phyloP scores from a whole-genome alignment of 2,113 vertebrate species.

The Alligator sinensis region DNA sequence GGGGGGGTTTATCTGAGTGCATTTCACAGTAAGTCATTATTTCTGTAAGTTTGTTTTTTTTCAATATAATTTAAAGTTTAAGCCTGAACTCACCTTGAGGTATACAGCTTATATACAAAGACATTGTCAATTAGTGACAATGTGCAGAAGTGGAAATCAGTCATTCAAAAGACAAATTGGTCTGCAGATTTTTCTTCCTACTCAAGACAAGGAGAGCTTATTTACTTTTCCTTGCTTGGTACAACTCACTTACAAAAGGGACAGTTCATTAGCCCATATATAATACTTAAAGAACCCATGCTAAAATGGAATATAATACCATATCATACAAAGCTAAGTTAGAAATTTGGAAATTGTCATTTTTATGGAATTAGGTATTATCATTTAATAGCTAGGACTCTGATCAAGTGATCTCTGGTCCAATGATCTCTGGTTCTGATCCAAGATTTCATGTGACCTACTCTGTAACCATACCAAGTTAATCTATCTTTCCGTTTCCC shows the following conservation, averaged over 20 bases:
- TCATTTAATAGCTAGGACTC: neutral
- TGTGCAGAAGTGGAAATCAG: constrained; percentile 50
- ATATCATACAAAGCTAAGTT: neutral
- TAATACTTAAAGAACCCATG: neutral
- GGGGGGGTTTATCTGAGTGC: constrained; percentile 4
- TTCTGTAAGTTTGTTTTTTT: neutral
- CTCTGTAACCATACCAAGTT: neutral
- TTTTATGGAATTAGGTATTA: neutral
- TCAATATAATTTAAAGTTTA: constrained; percentile 49
- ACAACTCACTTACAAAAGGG: neutral
- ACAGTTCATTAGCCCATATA: neutral
- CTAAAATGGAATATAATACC: neutral
- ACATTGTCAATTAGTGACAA: constrained; percentile 48
- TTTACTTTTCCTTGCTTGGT: neutral
- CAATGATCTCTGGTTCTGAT: neutral
- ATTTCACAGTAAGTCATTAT: constrained; percentile 20
- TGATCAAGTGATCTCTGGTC: neutral
- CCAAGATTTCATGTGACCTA: accelerated
- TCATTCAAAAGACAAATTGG: constrained; percentile 29
- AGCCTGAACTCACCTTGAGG: neutral
- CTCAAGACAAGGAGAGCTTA: neutral
- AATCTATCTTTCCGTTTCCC: neutral
- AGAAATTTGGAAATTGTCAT: neutral
- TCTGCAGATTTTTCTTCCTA: constrained; percentile 30
- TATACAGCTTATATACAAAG: neutral